Conservation (phyloP, 2,797 vertebrate genomes). For the Leptoclinus maculatus region DNA sequence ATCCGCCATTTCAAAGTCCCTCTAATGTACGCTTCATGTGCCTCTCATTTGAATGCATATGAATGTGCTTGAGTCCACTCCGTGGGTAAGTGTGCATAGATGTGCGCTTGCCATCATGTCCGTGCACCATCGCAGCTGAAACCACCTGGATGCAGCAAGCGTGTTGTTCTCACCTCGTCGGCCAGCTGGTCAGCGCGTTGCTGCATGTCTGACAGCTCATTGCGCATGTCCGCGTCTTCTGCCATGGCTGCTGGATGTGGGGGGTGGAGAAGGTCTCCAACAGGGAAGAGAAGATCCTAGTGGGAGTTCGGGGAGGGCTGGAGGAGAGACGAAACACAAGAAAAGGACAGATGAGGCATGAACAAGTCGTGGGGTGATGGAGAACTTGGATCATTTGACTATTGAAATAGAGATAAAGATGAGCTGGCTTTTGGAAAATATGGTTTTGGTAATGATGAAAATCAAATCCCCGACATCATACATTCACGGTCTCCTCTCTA, state of each 20-base stretch:
- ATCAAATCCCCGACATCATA: slow-evolving; percentile 1
- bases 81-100: background rate
- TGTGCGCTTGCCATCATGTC: background rate
- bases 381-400: background rate
- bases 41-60: background rate
- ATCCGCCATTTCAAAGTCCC: background rate
- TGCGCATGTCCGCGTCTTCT: slow-evolving; percentile 98
- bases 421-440: background rate
- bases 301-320: slow-evolving; percentile 78
- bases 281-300: slow-evolving; percentile 79
- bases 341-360: background rate
- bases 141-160: background rate
- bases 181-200: slow-evolving; percentile 97
- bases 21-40: background rate
- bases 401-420: background rate
- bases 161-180: slow-evolving; percentile 90
- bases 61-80: background rate
- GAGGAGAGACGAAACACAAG: slow-evolving; percentile 33
- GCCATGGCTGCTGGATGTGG: slow-evolving; percentile 90
- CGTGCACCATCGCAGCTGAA: background rate
- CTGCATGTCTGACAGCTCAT: slow-evolving; percentile 99
- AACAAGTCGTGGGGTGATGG: background rate
- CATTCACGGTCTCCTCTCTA: background rate
- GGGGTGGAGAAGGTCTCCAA: slow-evolving; percentile 82
- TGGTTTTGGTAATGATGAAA: background rate